Evolutionary conservation across 2,888 invertebrate species (phyloP).

Genomic region (Epiblema foenella): DNA sequence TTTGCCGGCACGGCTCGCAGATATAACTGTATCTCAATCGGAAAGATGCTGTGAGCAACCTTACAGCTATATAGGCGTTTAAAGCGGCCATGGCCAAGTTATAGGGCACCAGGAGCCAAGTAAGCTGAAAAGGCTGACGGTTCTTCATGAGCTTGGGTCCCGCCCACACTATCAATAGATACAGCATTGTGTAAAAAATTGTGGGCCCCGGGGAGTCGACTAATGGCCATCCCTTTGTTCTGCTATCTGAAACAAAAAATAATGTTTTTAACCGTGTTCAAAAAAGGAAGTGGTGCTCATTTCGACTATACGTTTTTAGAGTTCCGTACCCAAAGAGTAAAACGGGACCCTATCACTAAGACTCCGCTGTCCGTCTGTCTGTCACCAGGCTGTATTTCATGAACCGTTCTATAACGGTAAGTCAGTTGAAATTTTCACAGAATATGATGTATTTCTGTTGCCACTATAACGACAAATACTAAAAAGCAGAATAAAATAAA

Average conservation of each 20-base stretch:
- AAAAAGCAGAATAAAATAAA: too few relatives aligned
- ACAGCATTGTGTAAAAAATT: conserved; percentile 87
- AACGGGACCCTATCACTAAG: too few relatives aligned
- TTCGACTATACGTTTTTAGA: too few relatives aligned
- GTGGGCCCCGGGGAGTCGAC: conserved; percentile 93
- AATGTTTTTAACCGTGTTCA: too few relatives aligned
- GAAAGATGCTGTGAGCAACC: conserved; percentile 89
- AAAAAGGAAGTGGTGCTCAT: too few relatives aligned
- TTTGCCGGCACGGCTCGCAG: conserved; percentile 93
- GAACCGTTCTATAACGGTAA: too few relatives aligned
- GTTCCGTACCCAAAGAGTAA: too few relatives aligned
- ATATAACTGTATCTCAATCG: conserved; percentile 92
- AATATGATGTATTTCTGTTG: too few relatives aligned
- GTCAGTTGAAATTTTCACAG: too few relatives aligned
- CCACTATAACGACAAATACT: too few relatives aligned
- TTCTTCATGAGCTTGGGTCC: conserved; percentile 93
- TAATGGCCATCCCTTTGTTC: conserved; percentile 93
- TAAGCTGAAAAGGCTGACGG: conserved; percentile 90
- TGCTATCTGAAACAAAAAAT: conserved; percentile 86
- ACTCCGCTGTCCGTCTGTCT: too few relatives aligned
- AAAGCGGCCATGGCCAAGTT: conserved; percentile 93
- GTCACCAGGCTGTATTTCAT: too few relatives aligned
- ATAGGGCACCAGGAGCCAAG: conserved; percentile 91
- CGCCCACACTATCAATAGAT: conserved; percentile 90
- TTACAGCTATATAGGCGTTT: conserved; percentile 93